Evolutionary conservation across 2,888 invertebrate species (phyloP).

Genomic region (Anthophora plumipes): DNA sequence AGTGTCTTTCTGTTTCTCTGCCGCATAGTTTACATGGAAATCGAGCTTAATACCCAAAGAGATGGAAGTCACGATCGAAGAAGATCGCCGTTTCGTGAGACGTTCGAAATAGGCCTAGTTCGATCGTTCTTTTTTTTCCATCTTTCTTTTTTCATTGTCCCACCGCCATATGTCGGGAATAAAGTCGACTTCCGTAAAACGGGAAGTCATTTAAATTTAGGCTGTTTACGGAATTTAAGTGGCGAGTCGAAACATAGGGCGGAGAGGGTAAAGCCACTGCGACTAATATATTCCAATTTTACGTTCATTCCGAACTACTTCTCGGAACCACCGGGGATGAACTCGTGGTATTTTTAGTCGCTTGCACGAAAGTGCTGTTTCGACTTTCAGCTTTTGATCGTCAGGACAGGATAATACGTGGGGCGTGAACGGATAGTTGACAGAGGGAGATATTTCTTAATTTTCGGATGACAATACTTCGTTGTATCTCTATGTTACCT

Average conservation of each 20-base stretch:
- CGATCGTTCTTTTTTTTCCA: constrained; percentile 39
- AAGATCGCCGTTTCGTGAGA: constrained; percentile 36
- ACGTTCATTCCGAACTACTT: constrained; percentile 9
- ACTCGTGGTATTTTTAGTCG: constrained; percentile 42
- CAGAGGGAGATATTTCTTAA: too few species aligned
- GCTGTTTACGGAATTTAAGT: constrained; percentile 61
- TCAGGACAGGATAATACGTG: background rate
- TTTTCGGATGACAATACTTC: too few species aligned
- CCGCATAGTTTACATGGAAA: constrained; percentile 35
- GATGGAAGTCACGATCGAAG: constrained; percentile 37
- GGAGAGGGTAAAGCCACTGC: background rate
- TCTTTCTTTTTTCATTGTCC: constrained; percentile 48
- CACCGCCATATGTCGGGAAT: constrained; percentile 59
- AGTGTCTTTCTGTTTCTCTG: background rate
- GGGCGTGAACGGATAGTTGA: background rate
- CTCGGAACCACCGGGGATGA: background rate
- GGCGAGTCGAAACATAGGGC: constrained; percentile 43
- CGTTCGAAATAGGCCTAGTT: constrained; percentile 37
- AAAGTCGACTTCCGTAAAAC: constrained; percentile 62
- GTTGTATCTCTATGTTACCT: too few species aligned
- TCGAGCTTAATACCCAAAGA: constrained; percentile 10
- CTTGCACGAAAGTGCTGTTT: background rate
- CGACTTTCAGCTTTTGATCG: background rate
- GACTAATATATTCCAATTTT: constrained; percentile 46
- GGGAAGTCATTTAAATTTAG: constrained; percentile 71